Evolutionary conservation across 2,797 vertebrate genomes (phyloP), one percentile per base, ranked within the genome.

Genomic region (Alauda arvensis): DNA sequence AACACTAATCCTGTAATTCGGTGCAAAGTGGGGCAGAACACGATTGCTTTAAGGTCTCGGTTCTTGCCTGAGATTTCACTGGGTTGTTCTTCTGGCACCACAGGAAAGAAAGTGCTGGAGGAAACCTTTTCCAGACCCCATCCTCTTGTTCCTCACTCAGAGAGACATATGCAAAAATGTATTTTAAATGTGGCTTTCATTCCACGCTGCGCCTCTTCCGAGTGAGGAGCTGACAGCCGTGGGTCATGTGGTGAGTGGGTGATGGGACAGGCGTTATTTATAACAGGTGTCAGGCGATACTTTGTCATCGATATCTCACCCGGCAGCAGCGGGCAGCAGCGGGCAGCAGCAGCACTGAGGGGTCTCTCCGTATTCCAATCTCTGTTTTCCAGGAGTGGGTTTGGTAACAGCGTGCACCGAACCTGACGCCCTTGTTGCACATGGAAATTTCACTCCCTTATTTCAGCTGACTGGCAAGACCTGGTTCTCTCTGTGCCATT

Each of bases 201-300:
- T 93, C 85, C 72, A 56, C 0, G 1, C 77, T 53, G 88, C 92
- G 83, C 70, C 80, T 70, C 91, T 92, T 81, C 63, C 0, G 68
- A 94, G 65, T 1, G 31, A 93, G 81, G 78, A 79, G 78, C 81
- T 90, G 91, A 88, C 88, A 87, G 90, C 86, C 83, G 37, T 21
- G 66, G 91, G 84, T 93, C 90, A 90, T 68, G 90, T 80, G 86
- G 85, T 48, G 90, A 59, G 92, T 49, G 90, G 88, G 76, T 92
- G 93, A 87, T 82, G 76, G 91, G 91, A 80, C 6, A 25, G 76
- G 14, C 21, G 23, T 94, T 95, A 94, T 93, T 93, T 93, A 87
- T 90, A 93, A 91, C 93, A 87, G 90, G 91, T 88, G 88, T 92
- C 88, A 91, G 88, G 88, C 2, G 8, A 71, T 48, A 93, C 90